phyloP scores from a whole-genome alignment of 2,113 vertebrate species.

The Hippoglossus stenolepis region DNA sequence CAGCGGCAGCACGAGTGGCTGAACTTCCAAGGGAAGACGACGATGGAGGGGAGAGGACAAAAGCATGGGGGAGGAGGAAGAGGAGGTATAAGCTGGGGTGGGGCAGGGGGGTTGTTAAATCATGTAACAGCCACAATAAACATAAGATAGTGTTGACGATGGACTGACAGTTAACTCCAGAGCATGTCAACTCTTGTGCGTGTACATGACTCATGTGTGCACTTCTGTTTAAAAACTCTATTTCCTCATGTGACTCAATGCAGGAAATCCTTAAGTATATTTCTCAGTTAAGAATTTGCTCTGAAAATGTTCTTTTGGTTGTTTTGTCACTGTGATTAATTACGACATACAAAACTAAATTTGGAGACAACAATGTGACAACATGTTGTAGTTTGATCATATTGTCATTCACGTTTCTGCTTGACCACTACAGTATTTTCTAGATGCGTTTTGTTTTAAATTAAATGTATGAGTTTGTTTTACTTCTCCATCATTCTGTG shows the following conservation, averaged over 20 bases:
- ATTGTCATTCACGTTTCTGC: background rate
- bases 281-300: no score
- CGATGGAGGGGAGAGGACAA: slow-evolving; percentile 18
- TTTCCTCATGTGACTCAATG: no score
- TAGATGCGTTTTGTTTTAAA: no score
- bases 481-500: no score
- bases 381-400: background rate
- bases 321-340: no score
- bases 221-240: no score
- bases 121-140: background rate
- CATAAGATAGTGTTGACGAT: background rate
- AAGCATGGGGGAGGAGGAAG: slow-evolving; percentile 26
- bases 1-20: slow-evolving; percentile 56
- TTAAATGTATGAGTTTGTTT: no score
- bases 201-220: background rate
- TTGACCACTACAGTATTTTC: no score
- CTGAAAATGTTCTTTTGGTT: no score
- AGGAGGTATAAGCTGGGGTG: background rate
- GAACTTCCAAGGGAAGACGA: slow-evolving; percentile 59
- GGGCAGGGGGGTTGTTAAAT: background rate
- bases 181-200: background rate
- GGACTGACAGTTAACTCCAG: background rate
- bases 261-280: no score
- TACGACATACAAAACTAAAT: background rate
- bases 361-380: background rate